phyloP scores from a whole-genome alignment of 2,888 invertebrate genomes.

The Stenichneumon culpator region DNA sequence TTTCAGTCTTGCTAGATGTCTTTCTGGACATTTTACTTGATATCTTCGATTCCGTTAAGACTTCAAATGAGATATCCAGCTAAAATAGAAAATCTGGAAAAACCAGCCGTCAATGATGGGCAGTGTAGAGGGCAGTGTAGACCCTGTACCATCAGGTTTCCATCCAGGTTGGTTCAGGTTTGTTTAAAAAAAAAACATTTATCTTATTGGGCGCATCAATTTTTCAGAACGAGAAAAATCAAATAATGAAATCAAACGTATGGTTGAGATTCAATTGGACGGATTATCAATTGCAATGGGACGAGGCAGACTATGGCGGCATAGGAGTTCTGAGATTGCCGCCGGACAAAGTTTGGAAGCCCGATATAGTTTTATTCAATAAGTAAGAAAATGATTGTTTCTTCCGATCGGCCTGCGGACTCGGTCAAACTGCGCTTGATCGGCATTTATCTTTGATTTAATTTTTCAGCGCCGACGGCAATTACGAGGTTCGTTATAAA shows the following conservation, averaged over 20 bases:
- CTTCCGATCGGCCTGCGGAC: neutral
- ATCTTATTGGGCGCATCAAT: no score
- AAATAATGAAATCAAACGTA: slow-evolving; percentile 99
- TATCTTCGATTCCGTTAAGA: no score
- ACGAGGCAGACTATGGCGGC: slow-evolving; percentile 98
- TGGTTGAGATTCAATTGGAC: slow-evolving; percentile 99
- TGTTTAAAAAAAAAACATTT: no score
- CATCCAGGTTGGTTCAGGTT: no score
- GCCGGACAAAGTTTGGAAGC: slow-evolving; percentile 99
- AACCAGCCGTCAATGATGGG: no score
- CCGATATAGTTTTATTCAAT: slow-evolving; percentile 99
- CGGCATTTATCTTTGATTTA: slow-evolving; percentile 50
- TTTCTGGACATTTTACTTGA: no score
- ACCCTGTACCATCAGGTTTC: no score
- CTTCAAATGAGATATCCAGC: no score
- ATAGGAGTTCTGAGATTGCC: slow-evolving; percentile 97
- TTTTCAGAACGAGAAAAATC: slow-evolving; percentile 98
- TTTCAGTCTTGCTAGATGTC: no score
- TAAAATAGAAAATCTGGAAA: no score
- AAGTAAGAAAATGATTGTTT: slow-evolving; percentile 89
- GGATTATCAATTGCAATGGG: slow-evolving; percentile 99
- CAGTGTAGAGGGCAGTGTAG: no score
- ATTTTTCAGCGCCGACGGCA: slow-evolving; percentile 97
- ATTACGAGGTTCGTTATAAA: slow-evolving; percentile 99
- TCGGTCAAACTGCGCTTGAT: neutral